Evolutionary conservation across 92 coral and sea anemone species (phyloP).

Genomic region (Heliopora coerulea): DNA sequence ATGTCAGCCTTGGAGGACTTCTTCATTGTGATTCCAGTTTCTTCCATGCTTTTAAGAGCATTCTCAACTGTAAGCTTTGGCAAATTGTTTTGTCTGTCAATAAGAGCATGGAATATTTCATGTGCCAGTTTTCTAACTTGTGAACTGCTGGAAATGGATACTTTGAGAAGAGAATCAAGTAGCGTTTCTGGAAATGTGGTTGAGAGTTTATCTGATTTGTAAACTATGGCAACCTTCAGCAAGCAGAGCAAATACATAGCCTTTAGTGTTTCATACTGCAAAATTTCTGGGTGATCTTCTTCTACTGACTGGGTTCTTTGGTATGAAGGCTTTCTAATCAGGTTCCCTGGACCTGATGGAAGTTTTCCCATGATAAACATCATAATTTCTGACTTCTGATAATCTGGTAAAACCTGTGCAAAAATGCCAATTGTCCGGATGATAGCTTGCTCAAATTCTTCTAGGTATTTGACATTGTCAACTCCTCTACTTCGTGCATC

Average conservation of each 20-base stretch:
- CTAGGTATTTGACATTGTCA: conserved; percentile 51
- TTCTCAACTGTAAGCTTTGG: conserved; percentile 68
- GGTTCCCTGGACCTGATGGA: conserved; percentile 49
- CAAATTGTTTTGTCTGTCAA: conserved; percentile 77
- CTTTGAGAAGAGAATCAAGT: conserved; percentile 85
- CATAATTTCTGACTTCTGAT: conserved; percentile 94
- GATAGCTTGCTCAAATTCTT: conserved; percentile 92
- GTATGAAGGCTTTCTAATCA: conserved; percentile 9
- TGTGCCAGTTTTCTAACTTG: conserved; percentile 75
- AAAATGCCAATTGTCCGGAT: conserved; percentile 89
- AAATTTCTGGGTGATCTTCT: conserved; percentile 26
- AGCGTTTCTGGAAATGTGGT: conserved; percentile 88
- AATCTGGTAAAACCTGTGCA: conserved; percentile 93
- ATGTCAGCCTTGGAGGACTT: conserved; percentile 77
- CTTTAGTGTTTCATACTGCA: conserved; percentile 70
- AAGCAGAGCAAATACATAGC: conserved; percentile 87
- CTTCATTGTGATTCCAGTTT: conserved; percentile 70
- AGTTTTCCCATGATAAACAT: conserved; percentile 98
- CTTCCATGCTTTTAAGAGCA: conserved; percentile 62
- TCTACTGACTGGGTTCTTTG: conserved; percentile 23
- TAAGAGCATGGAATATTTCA: conserved; percentile 76
- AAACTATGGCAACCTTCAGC: conserved; percentile 79
- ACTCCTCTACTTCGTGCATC: conserved; percentile 68
- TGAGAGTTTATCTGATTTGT: conserved; percentile 69
- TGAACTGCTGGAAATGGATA: conserved; percentile 74